phyloP scores from a whole-genome alignment of 2,888 invertebrate species.

The Antheraea yamamai region DNA sequence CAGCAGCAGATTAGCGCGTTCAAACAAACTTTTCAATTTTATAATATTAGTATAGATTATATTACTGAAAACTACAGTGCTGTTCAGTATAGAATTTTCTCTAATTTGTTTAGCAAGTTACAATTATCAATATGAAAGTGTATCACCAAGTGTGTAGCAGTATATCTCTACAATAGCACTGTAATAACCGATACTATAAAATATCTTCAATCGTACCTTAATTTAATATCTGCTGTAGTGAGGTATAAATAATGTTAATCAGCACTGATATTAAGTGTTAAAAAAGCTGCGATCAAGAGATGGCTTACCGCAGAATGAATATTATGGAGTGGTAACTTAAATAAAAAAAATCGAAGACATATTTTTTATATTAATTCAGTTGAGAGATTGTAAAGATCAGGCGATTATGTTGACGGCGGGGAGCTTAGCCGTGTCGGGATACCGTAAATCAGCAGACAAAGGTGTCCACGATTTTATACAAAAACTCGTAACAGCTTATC shows the following conservation, averaged over 20 bases:
- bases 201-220: too few species aligned
- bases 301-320: neutral
- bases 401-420: slow-evolving; percentile 14
- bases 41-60: too few species aligned
- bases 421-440: neutral
- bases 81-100: too few species aligned
- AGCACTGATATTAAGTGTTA: neutral
- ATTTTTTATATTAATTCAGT: slow-evolving; percentile 4
- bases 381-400: slow-evolving; percentile 5
- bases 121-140: too few species aligned
- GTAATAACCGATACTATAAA: too few species aligned
- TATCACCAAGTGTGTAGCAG: too few species aligned
- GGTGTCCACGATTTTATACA: neutral
- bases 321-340: neutral
- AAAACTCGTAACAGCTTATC: neutral
- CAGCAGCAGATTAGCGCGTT: too few species aligned
- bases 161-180: neutral
- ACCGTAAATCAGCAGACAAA: slow-evolving; percentile 10
- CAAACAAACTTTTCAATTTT: too few species aligned
- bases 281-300: neutral
- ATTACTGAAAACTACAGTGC: too few species aligned
- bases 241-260: too few species aligned
- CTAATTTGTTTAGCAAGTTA: too few species aligned
- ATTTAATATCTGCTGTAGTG: too few species aligned
- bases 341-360: neutral